A percentile compares a stretch with the other conserved stretches of the same genome.
These are phyloP conservation scores for Ailurus styani DNA, from an alignment of 2,113 vertebrate species.

Conservation along the genomic window DNA sequence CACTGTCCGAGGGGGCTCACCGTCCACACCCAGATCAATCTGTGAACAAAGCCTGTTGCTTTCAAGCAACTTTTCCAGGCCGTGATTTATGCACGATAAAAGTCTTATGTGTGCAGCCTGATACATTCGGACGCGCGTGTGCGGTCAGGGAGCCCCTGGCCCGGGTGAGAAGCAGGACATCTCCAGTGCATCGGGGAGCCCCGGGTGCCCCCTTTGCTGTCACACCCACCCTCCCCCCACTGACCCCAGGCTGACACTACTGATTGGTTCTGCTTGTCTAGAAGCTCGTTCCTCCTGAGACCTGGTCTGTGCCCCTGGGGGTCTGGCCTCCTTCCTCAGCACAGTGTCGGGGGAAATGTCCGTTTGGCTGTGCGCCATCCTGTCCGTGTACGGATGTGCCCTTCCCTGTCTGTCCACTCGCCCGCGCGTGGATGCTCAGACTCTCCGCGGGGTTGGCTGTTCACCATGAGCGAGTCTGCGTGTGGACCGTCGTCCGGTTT, in stretches of 20 bases:
- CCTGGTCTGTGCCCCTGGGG: neutral
- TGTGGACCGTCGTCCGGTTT: fast-evolving
- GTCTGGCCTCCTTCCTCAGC: neutral
- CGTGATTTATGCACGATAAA: no score
- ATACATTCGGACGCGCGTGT: neutral
- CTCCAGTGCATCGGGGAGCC: neutral
- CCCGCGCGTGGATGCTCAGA: neutral
- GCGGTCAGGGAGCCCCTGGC: fast-evolving
- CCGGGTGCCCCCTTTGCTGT: neutral
- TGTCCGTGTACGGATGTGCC: neutral
- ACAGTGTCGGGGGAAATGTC: neutral
- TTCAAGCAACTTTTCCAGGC: neutral
- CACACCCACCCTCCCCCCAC: neutral
- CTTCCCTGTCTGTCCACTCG: neutral
- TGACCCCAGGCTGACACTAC: neutral
- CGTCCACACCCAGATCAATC: neutral
- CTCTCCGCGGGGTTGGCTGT: neutral
- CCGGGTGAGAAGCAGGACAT: neutral
- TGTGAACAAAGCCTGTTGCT: neutral
- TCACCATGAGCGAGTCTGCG: neutral
- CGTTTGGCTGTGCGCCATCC: neutral
- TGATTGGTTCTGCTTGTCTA: no score
- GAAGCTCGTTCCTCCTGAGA: neutral
- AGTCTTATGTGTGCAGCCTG: fast-evolving
- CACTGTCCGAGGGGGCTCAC: neutral